phyloP scores from a whole-genome alignment of 2,888 invertebrate species.

The Amitus sp. region DNA sequence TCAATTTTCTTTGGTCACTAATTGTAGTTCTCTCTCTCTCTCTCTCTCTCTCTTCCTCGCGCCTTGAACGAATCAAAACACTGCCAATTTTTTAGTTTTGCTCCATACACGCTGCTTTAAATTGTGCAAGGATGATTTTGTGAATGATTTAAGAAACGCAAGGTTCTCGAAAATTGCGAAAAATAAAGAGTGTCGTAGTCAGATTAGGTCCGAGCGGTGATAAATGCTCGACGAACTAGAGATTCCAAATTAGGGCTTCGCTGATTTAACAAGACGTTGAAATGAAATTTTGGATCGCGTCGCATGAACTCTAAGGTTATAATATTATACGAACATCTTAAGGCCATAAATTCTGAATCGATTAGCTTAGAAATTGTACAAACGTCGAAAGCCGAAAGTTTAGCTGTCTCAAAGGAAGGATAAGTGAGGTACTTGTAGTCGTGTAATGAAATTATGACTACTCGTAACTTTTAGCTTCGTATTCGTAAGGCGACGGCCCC shows the following conservation, averaged over 20 bases:
- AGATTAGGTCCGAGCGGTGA: conserved; percentile 4
- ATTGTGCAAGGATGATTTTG: too few species aligned
- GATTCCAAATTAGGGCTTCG: conserved; percentile 54
- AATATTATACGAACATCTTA: background rate
- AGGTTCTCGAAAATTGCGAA: too few species aligned
- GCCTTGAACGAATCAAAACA: too few species aligned
- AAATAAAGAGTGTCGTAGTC: conserved; percentile 1
- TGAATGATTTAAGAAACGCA: too few species aligned
- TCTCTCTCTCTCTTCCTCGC: too few species aligned
- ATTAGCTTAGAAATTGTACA: conserved; percentile 1
- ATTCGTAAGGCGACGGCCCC: conserved; percentile 62
- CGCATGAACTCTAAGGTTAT: too few species aligned
- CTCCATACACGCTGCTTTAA: too few species aligned
- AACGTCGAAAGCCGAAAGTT: conserved; percentile 5
- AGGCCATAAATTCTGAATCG: background rate
- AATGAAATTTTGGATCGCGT: too few species aligned
- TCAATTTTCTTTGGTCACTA: background rate
- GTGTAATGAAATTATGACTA: conserved; percentile 61
- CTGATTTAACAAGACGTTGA: too few species aligned
- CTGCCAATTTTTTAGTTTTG: too few species aligned
- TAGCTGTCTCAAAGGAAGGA: conserved; percentile 56
- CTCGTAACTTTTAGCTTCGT: conserved; percentile 65
- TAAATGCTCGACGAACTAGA: conserved; percentile 33
- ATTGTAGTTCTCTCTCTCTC: too few species aligned
- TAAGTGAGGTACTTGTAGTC: conserved; percentile 57